Percentiles rank a stretch among this genome's conserved stretches.
Evolutionary conservation across 1,140 invertebrate genomes (phyloP).

Genomic region (Drosophila pectinifera): DNA sequence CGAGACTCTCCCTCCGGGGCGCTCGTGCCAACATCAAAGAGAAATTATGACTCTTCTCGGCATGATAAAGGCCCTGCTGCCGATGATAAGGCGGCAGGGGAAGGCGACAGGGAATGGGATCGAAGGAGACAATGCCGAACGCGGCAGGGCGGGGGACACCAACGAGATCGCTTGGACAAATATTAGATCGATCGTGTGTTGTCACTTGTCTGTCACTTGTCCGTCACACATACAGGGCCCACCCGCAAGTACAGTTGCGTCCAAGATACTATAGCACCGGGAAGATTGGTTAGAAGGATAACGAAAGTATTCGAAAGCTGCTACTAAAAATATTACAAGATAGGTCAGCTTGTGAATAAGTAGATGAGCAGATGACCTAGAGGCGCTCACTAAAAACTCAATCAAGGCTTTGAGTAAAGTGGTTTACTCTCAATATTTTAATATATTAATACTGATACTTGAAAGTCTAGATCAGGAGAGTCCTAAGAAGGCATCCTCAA

Average conservation of each 20-base stretch:
- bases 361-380: too few species aligned
- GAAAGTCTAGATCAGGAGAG: too few species aligned
- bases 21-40: slow-evolving; percentile 75
- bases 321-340: too few species aligned
- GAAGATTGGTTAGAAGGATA: neutral
- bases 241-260: slow-evolving; percentile 11
- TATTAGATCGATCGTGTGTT: slow-evolving; percentile 38
- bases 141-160: slow-evolving; percentile 30
- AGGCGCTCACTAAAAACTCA: too few species aligned
- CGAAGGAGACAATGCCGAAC: slow-evolving; percentile 16
- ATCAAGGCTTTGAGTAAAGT: too few species aligned
- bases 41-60: slow-evolving; percentile 64
- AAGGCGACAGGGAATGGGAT: neutral
- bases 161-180: slow-evolving; percentile 48
- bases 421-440: too few species aligned
- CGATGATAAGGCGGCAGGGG: neutral
- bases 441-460: too few species aligned
- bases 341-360: too few species aligned
- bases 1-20: slow-evolving; percentile 38
- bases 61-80: slow-evolving; percentile 47
- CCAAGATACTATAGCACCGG: neutral
- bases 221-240: slow-evolving; percentile 6
- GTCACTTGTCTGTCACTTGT: slow-evolving; percentile 50
- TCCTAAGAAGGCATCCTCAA: too few species aligned
- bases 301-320: neutral